Evolutionary conservation across 2,113 vertebrate species (phyloP).

Genomic region (Anoplopoma fimbria): DNA sequence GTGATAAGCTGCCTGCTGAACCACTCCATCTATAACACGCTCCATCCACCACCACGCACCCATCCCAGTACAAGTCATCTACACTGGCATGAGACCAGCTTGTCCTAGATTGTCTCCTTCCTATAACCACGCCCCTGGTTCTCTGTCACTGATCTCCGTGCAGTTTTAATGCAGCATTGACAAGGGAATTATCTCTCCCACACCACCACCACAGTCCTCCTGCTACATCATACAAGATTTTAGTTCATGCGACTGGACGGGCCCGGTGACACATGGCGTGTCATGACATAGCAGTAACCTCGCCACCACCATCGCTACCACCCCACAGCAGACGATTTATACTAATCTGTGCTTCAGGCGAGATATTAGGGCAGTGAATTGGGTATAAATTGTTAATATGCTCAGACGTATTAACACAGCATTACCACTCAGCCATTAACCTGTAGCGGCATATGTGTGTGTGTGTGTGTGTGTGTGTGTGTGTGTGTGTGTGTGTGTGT

Average conservation of each 20-base stretch:
- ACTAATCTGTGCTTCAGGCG: constrained; percentile 73
- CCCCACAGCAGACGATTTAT: constrained; percentile 57
- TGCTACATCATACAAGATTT: constrained; percentile 51
- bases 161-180: constrained; percentile 54
- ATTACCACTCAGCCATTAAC: constrained; percentile 74
- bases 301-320: constrained; percentile 18
- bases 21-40: constrained; percentile 6
- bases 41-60: constrained; percentile 9
- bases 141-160: constrained; percentile 42
- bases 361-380: constrained; percentile 73
- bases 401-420: constrained; percentile 78
- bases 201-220: constrained; percentile 15
- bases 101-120: constrained; percentile 43
- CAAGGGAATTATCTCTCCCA: constrained; percentile 38
- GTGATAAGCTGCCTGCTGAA: constrained; percentile 22
- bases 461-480: constrained; percentile 11
- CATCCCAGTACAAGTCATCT: constrained; percentile 30
- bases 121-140: constrained; percentile 17
- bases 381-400: constrained; percentile 84
- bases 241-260: constrained; percentile 52
- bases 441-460: constrained; percentile 33
- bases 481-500: not conserved
- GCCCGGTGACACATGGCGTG: constrained; percentile 56
- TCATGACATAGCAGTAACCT: constrained; percentile 51
- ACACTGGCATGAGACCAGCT: constrained; percentile 31